Base-by-base conservation (phyloP, 2,113 vertebrate species). In the Collichthys lucidus region DNA sequence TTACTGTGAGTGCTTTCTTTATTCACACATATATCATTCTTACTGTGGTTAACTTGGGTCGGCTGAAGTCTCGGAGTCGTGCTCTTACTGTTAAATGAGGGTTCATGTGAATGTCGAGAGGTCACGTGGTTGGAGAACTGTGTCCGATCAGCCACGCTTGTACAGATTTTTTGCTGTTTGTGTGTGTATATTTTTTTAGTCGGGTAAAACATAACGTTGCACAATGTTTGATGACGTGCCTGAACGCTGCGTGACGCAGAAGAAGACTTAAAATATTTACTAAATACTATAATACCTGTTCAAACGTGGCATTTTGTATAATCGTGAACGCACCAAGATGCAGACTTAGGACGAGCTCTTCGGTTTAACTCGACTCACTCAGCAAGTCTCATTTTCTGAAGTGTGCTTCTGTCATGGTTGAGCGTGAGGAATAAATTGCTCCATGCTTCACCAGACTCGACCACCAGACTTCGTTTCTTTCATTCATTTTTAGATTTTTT, bases 151-250 rank as follows among this genome's bases (percentile, higher is more conserved):
- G 86, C 74, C 78, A 89, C 88, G 74, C 71, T 59, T 90, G 88
- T 87, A 81, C 49, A 80, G 68, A 91, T 77, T 84, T 84, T 40
- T 74, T 90, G 77, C 77, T 77, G 73, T 92, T 86, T 80, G 53
- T 92, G 52, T 92, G 52, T 94, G 84, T 92, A 79, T 94, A 88
- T 92, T 88, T 87, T 94, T 94, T 82, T 91, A 90, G 90, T 87
- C 66, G 67, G 77, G 75, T 88, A 80, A 85, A 86, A 92, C 62
- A 86, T 86, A 84, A 93, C 86, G 87, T 94, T 93, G 89, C 90
- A 93, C 93, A 93, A 86, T 91, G 91, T 92, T 91, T 91, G 89
- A 92, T 92, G 53, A 91, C 81, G 91, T 94, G 93, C 92, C 92
- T 95, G 91, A 93, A 88, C 91, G 85, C 88, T 92, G 86, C 88